Evolutionary conservation across 2,113 vertebrate species (phyloP), one percentile per base, ranked within the genome.

Genomic region (Serinus canaria): DNA sequence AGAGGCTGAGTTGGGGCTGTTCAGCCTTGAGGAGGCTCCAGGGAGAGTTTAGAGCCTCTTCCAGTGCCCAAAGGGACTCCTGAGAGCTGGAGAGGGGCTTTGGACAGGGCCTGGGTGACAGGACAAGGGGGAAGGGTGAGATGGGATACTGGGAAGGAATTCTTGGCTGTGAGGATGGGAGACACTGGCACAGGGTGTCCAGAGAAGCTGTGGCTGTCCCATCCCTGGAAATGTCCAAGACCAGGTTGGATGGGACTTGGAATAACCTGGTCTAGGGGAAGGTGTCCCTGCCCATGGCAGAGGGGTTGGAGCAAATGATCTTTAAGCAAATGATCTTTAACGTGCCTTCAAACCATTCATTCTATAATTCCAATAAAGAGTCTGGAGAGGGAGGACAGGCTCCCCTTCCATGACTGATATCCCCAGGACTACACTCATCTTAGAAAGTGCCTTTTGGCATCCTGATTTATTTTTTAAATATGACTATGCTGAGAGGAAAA

Each of bases 371-470:
- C 13, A 11, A 13, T 0, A 3, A 30, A 59, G 44, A 4, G 25
- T 15, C 33, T 43, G 50, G 33, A 46, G n/a, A 19, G 20, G 8
- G 6, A 37, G 15, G 6, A 46, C 64, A 69, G 56, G 11, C 35
- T 83, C 39, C 12, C 15, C 41, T 50, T 66, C 21, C 17, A 12
- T 70, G 43, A 25, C 28, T 37, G 46, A 55, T 47, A 14, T 19
- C 70, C 76, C 79, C 47, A 52, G 76, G 39, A 55, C 73, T 77
- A 33, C 39, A 28, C 35, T 90, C 68, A 67, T 64, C 67, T 95
- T 91, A 39, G 76, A 91, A 96, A 91, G 87, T 77, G 82, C 39
- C 78, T 95, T 85, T 79, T 83, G 82, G 84, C 93, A 77, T 25
- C 43, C 18, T 28, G 64, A 66, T 62, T 89, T 73, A 13, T 43